phyloP scores from a whole-genome alignment of 2,113 vertebrate genomes.

The Cettia cetti region DNA sequence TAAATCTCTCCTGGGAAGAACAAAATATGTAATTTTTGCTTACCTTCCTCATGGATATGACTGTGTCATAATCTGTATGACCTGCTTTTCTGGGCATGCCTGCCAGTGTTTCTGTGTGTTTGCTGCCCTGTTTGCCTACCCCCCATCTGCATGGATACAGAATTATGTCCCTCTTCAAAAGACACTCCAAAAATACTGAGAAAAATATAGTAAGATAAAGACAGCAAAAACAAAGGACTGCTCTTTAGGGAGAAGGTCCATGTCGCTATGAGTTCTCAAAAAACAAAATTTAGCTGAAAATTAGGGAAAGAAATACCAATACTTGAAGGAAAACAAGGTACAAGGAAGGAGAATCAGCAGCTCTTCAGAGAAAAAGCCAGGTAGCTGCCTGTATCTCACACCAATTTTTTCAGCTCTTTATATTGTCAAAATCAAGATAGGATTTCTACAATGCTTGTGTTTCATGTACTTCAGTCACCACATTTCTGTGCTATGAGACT shows the following conservation, averaged over 20 bases:
- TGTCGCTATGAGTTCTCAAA: not conserved
- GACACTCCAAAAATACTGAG: not conserved
- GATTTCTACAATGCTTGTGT: not conserved
- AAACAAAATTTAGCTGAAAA: not conserved
- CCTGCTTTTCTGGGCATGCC: not conserved
- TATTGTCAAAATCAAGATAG: not conserved
- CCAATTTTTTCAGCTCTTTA: not conserved
- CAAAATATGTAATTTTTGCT: rapidly evolving
- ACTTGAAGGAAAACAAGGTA: not conserved
- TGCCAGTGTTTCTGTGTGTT: not conserved
- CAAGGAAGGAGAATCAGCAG: not conserved
- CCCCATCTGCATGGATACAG: not conserved
- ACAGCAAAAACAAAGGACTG: not conserved
- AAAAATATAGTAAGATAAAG: not conserved
- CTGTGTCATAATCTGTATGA: not conserved
- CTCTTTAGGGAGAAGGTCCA: not conserved
- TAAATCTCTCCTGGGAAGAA: not conserved
- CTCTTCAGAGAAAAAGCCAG: not conserved
- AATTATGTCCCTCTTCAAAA: not conserved
- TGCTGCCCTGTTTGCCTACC: not conserved
- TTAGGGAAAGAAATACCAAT: not conserved
- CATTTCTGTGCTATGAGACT: not conserved
- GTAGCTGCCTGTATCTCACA: not conserved
- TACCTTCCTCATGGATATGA: not conserved
- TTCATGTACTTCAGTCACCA: not conserved